A percentile compares a stretch with the other conserved stretches of the same genome.
Conservation (phyloP, 37 sponge, comb jelly and placozoan genomes). For the Crambe crambe region DNA sequence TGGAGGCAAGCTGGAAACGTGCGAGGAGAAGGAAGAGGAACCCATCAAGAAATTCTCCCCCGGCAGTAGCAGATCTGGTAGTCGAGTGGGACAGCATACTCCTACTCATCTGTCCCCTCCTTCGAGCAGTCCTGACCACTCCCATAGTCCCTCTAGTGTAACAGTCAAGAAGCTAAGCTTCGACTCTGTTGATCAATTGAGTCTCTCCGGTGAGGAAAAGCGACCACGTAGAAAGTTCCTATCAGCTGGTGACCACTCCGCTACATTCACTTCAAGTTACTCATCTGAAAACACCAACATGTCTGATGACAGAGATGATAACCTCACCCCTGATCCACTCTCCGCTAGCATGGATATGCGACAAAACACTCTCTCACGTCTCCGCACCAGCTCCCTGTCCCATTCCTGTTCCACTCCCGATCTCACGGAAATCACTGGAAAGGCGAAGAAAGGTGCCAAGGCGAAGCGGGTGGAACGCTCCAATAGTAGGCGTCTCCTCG, state of each 20-base stretch:
- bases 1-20: conserved; percentile 19
- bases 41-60: neutral
- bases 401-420: conserved; percentile 61
- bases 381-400: conserved; percentile 17
- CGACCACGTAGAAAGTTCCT: neutral
- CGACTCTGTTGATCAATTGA: neutral
- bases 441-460: conserved; percentile 4
- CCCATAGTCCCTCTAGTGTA: neutral
- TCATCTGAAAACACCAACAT: neutral
- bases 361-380: conserved; percentile 4
- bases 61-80: neutral
- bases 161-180: conserved; percentile 19
- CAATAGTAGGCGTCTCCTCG: conserved; percentile 24
- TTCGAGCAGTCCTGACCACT: neutral
- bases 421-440: conserved; percentile 16
- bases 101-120: neutral
- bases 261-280: neutral
- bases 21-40: conserved; percentile 34
- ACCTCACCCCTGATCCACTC: neutral
- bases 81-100: neutral
- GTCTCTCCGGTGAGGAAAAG: neutral
- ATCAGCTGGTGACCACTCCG: neutral
- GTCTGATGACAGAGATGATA: neutral
- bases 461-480: conserved; percentile 37
- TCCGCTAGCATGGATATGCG: conserved; percentile 5